Evolutionary conservation across 2,888 invertebrate species (phyloP).

Genomic region (Gymnocheta viridis): DNA sequence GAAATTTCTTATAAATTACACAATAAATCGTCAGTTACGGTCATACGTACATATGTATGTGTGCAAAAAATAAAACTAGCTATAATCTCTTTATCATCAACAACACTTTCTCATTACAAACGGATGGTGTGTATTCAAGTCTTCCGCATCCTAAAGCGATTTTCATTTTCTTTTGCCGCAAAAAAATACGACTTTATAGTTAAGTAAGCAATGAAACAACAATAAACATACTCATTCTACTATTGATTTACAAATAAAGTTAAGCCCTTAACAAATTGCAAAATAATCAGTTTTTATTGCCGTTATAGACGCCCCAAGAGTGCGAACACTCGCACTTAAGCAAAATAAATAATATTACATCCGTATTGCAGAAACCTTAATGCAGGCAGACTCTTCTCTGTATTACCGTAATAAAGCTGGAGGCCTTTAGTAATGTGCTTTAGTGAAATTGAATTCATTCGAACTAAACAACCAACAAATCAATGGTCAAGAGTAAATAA

Average conservation of each 20-base stretch:
- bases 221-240: slow-evolving; percentile 1
- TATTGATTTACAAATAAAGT: slow-evolving; percentile 56
- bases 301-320: slow-evolving; percentile 52
- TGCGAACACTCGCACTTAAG: slow-evolving; percentile 30
- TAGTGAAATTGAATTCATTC: slow-evolving; percentile 65
- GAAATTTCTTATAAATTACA: slow-evolving; percentile 57
- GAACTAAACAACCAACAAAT: slow-evolving; percentile 55
- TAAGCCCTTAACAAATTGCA: slow-evolving; percentile 69
- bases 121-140: slow-evolving; percentile 43
- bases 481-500: slow-evolving; percentile 59
- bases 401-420: not conserved
- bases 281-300: slow-evolving; percentile 69
- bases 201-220: slow-evolving; percentile 15
- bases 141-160: slow-evolving; percentile 67
- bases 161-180: slow-evolving; percentile 60
- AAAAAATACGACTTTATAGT: not conserved
- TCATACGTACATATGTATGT: slow-evolving; percentile 33
- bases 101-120: slow-evolving; percentile 64
- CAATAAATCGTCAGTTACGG: slow-evolving; percentile 51
- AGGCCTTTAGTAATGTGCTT: slow-evolving; percentile 36
- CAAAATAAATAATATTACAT: slow-evolving; percentile 19
- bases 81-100: slow-evolving; percentile 66
- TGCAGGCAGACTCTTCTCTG: not conserved
- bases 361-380: slow-evolving; percentile 9
- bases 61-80: not conserved